Percentiles rank a stretch among this genome's conserved stretches.
Evolutionary conservation across 2,113 vertebrate genomes (phyloP).

Genomic region (Ia io): DNA sequence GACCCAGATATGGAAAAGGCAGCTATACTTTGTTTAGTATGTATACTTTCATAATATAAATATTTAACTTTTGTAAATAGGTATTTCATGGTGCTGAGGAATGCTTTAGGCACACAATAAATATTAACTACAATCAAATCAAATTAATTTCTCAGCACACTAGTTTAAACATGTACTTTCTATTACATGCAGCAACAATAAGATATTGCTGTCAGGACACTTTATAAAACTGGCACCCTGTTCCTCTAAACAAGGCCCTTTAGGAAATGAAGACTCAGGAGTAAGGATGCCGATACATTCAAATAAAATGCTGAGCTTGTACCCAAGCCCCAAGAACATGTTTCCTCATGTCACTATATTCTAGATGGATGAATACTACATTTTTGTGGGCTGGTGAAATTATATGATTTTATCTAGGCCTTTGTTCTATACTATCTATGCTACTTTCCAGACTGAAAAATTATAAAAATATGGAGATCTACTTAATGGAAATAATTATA

Average conservation of each 20-base stretch:
- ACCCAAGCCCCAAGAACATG: neutral
- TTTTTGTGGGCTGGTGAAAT: neutral
- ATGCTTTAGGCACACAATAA: slow-evolving; percentile 38
- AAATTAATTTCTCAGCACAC: slow-evolving; percentile 1
- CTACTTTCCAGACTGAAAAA: neutral
- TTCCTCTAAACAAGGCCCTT: neutral
- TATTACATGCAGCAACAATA: neutral
- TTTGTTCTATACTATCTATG: neutral
- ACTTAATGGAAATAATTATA: neutral
- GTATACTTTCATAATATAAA: slow-evolving; percentile 5
- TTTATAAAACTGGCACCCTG: neutral
- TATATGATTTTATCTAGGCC: neutral
- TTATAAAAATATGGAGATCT: neutral
- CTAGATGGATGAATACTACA: neutral
- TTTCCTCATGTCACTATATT: neutral
- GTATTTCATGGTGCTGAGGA: neutral
- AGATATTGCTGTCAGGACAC: neutral
- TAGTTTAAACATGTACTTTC: slow-evolving; percentile 2
- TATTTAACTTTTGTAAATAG: slow-evolving; percentile 8
- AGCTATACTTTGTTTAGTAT: neutral
- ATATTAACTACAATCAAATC: slow-evolving; percentile 35
- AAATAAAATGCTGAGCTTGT: neutral
- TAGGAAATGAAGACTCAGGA: slow-evolving; percentile 10
- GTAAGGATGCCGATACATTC: neutral
- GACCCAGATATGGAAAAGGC: neutral